Percentiles rank a stretch among this genome's conserved stretches.
Evolutionary conservation across 2,888 invertebrate genomes (phyloP).

Genomic region (Tigriopus californicus): DNA sequence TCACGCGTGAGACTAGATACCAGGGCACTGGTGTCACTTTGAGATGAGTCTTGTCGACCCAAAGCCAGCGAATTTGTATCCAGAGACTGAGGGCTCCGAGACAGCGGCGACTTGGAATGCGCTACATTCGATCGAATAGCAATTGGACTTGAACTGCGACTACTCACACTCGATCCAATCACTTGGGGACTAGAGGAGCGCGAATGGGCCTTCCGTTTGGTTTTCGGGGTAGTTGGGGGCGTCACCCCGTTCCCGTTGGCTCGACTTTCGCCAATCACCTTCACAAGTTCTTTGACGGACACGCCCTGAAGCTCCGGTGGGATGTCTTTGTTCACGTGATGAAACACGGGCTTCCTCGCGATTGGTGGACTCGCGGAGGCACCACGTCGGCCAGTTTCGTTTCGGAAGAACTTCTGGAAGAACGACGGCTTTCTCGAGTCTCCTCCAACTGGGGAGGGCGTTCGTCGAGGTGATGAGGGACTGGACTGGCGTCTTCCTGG

Average conservation of each 20-base stretch:
- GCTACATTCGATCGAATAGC: neutral
- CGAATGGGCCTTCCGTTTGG: conserved; percentile 12
- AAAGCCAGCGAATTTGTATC: neutral
- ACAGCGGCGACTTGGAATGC: neutral
- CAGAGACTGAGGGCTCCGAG: neutral
- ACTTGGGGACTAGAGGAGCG: conserved; percentile 19
- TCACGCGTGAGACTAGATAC: conserved; percentile 42
- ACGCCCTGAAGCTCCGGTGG: conserved; percentile 40
- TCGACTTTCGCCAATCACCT: conserved; percentile 49
- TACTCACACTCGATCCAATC: neutral
- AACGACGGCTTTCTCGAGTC: conserved; percentile 3
- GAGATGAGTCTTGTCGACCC: conserved; percentile 21
- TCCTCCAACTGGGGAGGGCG: conserved; percentile 5
- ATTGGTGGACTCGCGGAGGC: conserved; percentile 14
- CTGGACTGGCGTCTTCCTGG: neutral
- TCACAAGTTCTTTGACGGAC: conserved; percentile 51
- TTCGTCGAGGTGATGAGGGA: conserved; percentile 3
- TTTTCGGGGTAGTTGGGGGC: conserved; percentile 40
- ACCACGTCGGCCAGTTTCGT: too few species aligned
- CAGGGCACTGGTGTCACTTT: conserved; percentile 42
- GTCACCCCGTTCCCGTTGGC: conserved; percentile 60
- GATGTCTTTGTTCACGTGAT: conserved; percentile 20
- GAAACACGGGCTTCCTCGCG: neutral
- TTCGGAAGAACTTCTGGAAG: neutral
- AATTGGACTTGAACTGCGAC: conserved; percentile 11